These are phyloP conservation scores for Drosophila sproati DNA, from an alignment of 1,140 invertebrate genomes.

Conservation along the genomic window DNA sequence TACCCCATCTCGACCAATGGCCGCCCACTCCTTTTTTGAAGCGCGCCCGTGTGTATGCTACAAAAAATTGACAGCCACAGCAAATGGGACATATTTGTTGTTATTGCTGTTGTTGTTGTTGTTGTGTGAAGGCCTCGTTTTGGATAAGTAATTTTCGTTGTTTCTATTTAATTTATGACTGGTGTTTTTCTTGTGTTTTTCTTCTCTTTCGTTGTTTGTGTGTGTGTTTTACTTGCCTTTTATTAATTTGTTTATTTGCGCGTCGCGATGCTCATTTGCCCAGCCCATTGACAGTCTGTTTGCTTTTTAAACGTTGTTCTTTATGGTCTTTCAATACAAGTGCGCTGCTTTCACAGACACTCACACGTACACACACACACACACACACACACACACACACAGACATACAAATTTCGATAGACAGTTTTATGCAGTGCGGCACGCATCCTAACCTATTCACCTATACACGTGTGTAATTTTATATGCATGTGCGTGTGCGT, in stretches of 20 bases:
- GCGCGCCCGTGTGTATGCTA: slow-evolving; percentile 76
- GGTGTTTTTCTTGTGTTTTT: slow-evolving; percentile 65
- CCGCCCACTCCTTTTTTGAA: slow-evolving; percentile 47
- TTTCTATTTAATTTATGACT: slow-evolving; percentile 83
- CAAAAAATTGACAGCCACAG: slow-evolving; percentile 77
- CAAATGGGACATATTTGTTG: slow-evolving; percentile 70
- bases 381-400: slow-evolving; percentile 11
- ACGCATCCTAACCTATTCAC: slow-evolving; percentile 29
- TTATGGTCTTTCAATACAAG: slow-evolving; percentile 73
- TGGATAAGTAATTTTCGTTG: slow-evolving; percentile 80
- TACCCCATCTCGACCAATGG: not conserved
- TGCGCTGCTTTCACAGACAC: slow-evolving; percentile 39
- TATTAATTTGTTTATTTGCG: slow-evolving; percentile 82
- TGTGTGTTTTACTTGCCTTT: slow-evolving; percentile 70
- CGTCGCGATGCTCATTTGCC: slow-evolving; percentile 48
- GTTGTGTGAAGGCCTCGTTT: slow-evolving; percentile 40
- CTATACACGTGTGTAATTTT: not conserved
- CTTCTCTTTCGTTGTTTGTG: slow-evolving; percentile 38
- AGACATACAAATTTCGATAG: slow-evolving; percentile 40
- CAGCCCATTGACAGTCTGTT: slow-evolving; percentile 44
- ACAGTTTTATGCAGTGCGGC: slow-evolving; percentile 46
- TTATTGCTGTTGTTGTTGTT: slow-evolving; percentile 26
- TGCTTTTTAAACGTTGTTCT: slow-evolving; percentile 54
- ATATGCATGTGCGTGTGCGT: slow-evolving; percentile 23
- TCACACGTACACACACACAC: slow-evolving; percentile 21